A percentile compares a stretch with the other conserved stretches of the same genome.
These are phyloP conservation scores for Macrobrachium rosenbergii DNA, from an alignment of 1,140 invertebrate species.

Conservation along the genomic window DNA sequence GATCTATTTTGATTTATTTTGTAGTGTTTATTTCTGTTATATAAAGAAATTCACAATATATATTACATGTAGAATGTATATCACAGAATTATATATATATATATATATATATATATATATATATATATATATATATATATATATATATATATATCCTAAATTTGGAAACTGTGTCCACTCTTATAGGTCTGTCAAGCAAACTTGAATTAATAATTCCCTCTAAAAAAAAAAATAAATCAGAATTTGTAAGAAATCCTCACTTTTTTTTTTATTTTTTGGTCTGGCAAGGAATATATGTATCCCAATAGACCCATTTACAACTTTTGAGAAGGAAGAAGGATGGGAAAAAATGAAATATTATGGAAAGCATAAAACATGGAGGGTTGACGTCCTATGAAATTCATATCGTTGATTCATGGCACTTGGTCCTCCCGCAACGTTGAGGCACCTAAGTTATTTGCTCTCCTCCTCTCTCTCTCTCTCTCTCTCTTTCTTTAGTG, in stretches of 20 bases:
- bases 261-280: conserved; percentile 33
- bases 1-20: no score
- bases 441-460: conserved; percentile 56
- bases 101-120: not conserved
- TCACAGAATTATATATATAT: not conserved
- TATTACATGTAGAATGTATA: not conserved
- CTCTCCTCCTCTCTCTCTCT: conserved; percentile 23
- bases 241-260: conserved; percentile 10
- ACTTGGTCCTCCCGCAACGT: conserved; percentile 47
- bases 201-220: conserved; percentile 29
- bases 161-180: not conserved
- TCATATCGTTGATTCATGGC: conserved; percentile 62
- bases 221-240: not conserved
- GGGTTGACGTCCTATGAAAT: conserved; percentile 64
- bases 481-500: not conserved
- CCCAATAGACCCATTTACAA: conserved; percentile 63
- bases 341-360: conserved; percentile 61
- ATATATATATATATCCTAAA: not conserved
- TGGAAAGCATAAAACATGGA: conserved; percentile 62
- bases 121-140: not conserved
- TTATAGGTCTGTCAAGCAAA: not conserved
- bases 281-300: conserved; percentile 47
- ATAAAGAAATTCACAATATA: not conserved
- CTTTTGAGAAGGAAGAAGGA: conserved; percentile 17
- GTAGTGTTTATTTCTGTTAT: no score